A percentile compares a stretch with the other conserved stretches of the same genome.
Conservation (phyloP, 2,113 vertebrate species). For the Triplophysa siluroides region DNA sequence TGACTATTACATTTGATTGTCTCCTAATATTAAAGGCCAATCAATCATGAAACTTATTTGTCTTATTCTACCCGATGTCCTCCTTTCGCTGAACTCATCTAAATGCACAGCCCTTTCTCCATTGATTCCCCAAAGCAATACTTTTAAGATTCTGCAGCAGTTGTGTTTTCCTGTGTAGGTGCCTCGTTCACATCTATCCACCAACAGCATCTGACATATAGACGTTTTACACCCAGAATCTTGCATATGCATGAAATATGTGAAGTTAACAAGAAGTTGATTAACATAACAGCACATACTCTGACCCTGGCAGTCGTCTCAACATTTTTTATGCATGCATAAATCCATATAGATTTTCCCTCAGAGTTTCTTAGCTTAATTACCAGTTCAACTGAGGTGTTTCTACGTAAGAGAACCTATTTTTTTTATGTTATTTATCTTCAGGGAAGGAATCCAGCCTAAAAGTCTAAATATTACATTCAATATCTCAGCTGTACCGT, state of each 20-base stretch:
- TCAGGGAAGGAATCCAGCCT: slow-evolving; percentile 28
- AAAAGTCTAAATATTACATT: slow-evolving; percentile 13
- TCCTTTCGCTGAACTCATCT: too few species aligned
- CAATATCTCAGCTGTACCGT: slow-evolving; percentile 4
- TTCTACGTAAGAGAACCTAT: background rate
- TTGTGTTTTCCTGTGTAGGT: slow-evolving; percentile 10
- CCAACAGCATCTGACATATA: slow-evolving; percentile 20
- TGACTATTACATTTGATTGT: too few species aligned
- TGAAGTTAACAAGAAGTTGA: slow-evolving; percentile 29
- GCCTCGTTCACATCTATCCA: slow-evolving; percentile 18
- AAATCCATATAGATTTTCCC: slow-evolving; percentile 23
- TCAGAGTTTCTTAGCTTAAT: background rate
- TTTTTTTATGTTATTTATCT: slow-evolving; percentile 20
- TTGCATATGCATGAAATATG: slow-evolving; percentile 6
- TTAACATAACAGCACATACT: slow-evolving; percentile 35
- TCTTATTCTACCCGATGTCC: too few species aligned
- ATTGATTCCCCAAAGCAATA: slow-evolving; percentile 1
- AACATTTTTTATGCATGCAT: background rate
- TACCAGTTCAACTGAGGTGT: background rate
- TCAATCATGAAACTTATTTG: background rate
- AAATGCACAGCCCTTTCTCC: background rate
- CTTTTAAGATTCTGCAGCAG: slow-evolving; percentile 1
- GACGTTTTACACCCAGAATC: background rate
- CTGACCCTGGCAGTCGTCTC: slow-evolving; percentile 2
- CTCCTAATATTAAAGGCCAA: too few species aligned